phyloP scores from a whole-genome alignment of 2,888 invertebrate genomes.

The Drepanosiphum platanoidis region DNA sequence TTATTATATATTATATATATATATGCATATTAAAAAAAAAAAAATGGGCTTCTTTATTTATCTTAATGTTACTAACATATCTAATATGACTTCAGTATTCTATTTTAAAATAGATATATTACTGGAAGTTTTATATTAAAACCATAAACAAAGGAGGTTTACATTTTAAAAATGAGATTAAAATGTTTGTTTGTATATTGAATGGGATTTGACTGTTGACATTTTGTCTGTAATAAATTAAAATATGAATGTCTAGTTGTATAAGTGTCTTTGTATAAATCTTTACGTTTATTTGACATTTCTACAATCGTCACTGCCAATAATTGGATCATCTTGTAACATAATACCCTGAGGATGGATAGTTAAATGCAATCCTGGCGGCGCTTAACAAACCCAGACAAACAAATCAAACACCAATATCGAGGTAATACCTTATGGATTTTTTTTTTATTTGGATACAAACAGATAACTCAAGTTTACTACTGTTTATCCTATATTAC shows the following conservation, averaged over 20 bases:
- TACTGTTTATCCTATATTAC: constrained; percentile 55
- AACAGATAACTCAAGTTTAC: constrained; percentile 52
- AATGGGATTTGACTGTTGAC: constrained; percentile 46
- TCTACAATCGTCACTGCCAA: constrained; percentile 52
- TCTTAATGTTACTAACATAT: constrained; percentile 19
- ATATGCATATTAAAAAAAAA: background rate
- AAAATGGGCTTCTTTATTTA: constrained; percentile 37
- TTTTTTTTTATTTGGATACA: constrained; percentile 60
- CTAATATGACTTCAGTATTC: constrained; percentile 22
- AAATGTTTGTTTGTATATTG: constrained; percentile 34
- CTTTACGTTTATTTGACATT: constrained; percentile 49
- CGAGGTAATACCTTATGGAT: constrained; percentile 60
- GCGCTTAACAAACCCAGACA: constrained; percentile 50
- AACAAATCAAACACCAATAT: constrained; percentile 59
- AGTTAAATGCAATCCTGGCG: constrained; percentile 56
- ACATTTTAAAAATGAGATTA: constrained; percentile 13
- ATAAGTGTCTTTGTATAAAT: constrained; percentile 33
- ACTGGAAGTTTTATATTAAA: constrained; percentile 33
- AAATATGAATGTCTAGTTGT: constrained; percentile 25
- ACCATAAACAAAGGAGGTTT: constrained; percentile 21
- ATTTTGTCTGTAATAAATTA: constrained; percentile 34
- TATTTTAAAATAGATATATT: constrained; percentile 34
- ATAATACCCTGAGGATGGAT: constrained; percentile 54
- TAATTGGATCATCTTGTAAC: constrained; percentile 46
- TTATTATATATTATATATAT: no score